Percentiles rank a stretch among this genome's conserved stretches.
Conservation (phyloP, 1,140 invertebrate genomes). For the Euwallacea fornicatus region DNA sequence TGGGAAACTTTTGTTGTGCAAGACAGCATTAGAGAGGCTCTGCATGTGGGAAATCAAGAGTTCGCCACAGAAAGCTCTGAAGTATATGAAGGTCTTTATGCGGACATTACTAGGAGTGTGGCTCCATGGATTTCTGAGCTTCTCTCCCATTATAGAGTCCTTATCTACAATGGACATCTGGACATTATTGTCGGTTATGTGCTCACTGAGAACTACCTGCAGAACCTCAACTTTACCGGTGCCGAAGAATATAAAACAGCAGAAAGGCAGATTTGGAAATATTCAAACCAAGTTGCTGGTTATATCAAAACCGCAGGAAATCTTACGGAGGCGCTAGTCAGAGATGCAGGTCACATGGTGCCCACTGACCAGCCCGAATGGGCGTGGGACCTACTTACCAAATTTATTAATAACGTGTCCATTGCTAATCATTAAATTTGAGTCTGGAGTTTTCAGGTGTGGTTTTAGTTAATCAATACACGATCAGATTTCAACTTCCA, state of each 20-base stretch:
- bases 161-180: slow-evolving; percentile 81
- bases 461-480: too few relatives aligned
- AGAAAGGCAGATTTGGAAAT: slow-evolving; percentile 63
- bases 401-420: slow-evolving; percentile 66
- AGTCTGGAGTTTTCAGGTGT: too few relatives aligned
- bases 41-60: slow-evolving; percentile 57
- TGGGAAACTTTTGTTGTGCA: slow-evolving; percentile 30
- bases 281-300: slow-evolving; percentile 68
- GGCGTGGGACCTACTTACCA: slow-evolving; percentile 72
- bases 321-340: slow-evolving; percentile 73
- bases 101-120: slow-evolving; percentile 83
- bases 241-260: slow-evolving; percentile 65
- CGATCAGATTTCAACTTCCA: too few relatives aligned
- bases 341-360: slow-evolving; percentile 81
- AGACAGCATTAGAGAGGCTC: slow-evolving; percentile 58
- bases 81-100: slow-evolving; percentile 10
- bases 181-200: slow-evolving; percentile 85
- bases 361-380: slow-evolving; percentile 76
- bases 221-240: slow-evolving; percentile 65
- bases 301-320: slow-evolving; percentile 71
- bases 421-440: slow-evolving; percentile 43
- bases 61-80: slow-evolving; percentile 49
- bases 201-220: slow-evolving; percentile 71
- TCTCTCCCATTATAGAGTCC: slow-evolving; percentile 65
- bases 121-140: slow-evolving; percentile 74